Evolutionary conservation across 2,888 invertebrate species (phyloP).

Genomic region (Drosophila conformis): DNA sequence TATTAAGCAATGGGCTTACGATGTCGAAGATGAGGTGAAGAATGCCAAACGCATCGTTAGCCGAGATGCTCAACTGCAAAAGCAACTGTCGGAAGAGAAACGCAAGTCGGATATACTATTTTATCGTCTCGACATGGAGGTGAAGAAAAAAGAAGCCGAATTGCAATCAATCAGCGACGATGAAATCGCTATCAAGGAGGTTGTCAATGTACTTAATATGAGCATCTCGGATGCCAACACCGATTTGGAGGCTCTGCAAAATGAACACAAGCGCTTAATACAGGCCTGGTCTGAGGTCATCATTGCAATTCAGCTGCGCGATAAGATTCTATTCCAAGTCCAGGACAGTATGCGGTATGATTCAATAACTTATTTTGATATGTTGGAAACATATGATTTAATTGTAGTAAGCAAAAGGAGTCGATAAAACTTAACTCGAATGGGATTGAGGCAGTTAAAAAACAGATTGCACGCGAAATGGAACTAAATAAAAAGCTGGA

Average conservation of each 20-base stretch:
- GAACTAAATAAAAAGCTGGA: slow-evolving; percentile 88
- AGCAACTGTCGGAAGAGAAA: slow-evolving; percentile 83
- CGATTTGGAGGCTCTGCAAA: slow-evolving; percentile 89
- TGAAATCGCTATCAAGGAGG: slow-evolving; percentile 87
- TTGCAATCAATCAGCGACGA: slow-evolving; percentile 88
- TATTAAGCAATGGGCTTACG: slow-evolving; percentile 82
- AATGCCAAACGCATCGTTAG: slow-evolving; percentile 83
- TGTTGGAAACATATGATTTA: not conserved
- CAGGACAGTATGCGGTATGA: slow-evolving; percentile 87
- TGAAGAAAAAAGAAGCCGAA: slow-evolving; percentile 89
- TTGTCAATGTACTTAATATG: slow-evolving; percentile 87
- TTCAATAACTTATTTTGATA: not conserved
- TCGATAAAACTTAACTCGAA: slow-evolving; percentile 86
- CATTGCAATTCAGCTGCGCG: slow-evolving; percentile 89
- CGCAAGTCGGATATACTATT: slow-evolving; percentile 88
- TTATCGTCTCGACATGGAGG: slow-evolving; percentile 89
- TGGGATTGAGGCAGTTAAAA: slow-evolving; percentile 89
- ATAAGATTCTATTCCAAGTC: slow-evolving; percentile 88
- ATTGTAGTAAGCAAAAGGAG: slow-evolving; percentile 86
- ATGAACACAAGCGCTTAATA: slow-evolving; percentile 89
- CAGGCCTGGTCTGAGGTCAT: slow-evolving; percentile 92
- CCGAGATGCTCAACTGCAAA: slow-evolving; percentile 84
- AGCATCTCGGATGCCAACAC: slow-evolving; percentile 89
- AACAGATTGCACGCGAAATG: slow-evolving; percentile 88
- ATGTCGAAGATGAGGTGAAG: slow-evolving; percentile 82